phyloP scores from a whole-genome alignment of 2,113 vertebrate genomes.

The Limanda limanda region DNA sequence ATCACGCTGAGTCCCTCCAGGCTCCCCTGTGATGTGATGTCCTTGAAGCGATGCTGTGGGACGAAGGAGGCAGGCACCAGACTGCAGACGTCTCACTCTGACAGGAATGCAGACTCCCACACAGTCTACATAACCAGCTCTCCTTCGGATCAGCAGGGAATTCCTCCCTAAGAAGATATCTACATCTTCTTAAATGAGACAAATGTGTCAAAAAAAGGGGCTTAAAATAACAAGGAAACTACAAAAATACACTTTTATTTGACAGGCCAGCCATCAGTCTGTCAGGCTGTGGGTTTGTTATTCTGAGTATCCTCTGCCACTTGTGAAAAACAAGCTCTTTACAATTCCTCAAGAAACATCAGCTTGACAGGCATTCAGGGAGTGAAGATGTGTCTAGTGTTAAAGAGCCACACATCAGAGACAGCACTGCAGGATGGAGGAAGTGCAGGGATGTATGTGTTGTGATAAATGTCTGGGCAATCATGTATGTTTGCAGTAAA shows the following conservation, averaged over 20 bases:
- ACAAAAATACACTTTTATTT: not conserved
- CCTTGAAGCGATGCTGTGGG: conserved; percentile 64
- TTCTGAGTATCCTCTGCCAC: not conserved
- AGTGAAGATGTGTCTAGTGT: too few species aligned
- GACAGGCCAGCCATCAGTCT: not conserved
- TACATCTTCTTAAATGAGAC: not conserved
- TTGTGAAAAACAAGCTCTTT: not conserved
- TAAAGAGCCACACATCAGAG: too few species aligned
- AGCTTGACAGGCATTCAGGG: too few species aligned
- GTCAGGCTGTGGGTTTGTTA: not conserved
- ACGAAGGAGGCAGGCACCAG: conserved; percentile 57
- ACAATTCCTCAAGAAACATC: too few species aligned
- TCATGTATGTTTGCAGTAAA: too few species aligned
- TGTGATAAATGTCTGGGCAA: too few species aligned
- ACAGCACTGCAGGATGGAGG: too few species aligned
- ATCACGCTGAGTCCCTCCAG: conserved; percentile 46
- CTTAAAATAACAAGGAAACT: not conserved
- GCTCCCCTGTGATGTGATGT: conserved; percentile 59
- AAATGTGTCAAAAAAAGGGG: not conserved
- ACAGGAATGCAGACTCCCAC: conserved; percentile 64
- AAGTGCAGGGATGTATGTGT: too few species aligned
- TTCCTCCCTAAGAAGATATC: not conserved
- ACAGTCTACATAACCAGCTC: conserved; percentile 19
- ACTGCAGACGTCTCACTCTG: conserved; percentile 66
- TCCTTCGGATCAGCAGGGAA: conserved; percentile 27